Base-by-base conservation (phyloP, 2,888 invertebrate species). In the Zhuqinia jingwanae region DNA sequence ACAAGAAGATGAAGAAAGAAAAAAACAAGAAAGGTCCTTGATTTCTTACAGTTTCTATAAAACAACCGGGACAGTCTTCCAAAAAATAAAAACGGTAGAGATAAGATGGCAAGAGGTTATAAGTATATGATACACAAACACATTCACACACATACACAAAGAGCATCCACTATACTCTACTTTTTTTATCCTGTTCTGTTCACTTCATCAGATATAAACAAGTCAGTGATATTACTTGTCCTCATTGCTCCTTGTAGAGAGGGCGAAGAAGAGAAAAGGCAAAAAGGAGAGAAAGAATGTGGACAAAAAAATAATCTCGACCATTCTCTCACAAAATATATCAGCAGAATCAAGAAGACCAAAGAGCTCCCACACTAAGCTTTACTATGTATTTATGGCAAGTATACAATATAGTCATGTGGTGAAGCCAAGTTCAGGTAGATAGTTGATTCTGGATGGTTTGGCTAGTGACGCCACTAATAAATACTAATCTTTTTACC, bases 341-440 rank as follows among this genome's bases (percentile, higher is more conserved):
- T n/a, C n/a, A n/a, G n/a, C n/a, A n/a, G n/a, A n/a, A n/a, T n/a
- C n/a, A n/a, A n/a, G n/a, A n/a, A n/a, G n/a, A n/a, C n/a, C n/a
- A n/a, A n/a, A n/a, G n/a, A n/a, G n/a, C n/a, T n/a, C n/a, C n/a
- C n/a, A n/a, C n/a, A n/a, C n/a, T n/a, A n/a, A n/a, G n/a, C n/a
- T n/a, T n/a, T n/a, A n/a, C n/a, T n/a, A n/a, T n/a, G n/a, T n/a
- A n/a, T n/a, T n/a, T n/a, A n/a, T n/a, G n/a, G n/a, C n/a, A n/a
- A n/a, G n/a, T n/a, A n/a, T n/a, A n/a, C n/a, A n/a, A n/a, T n/a
- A n/a, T n/a, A n/a, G n/a, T n/a, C n/a, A n/a, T n/a, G n/a, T n/a
- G n/a, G n/a, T n/a, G n/a, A n/a, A n/a, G 70, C 70, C 70, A 70
- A 70, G 70, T 70, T 70, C 42, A 70, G 70, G 47, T 70, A n/a